These are phyloP conservation scores for Drosophila lini DNA, from an alignment of 1,140 invertebrate genomes.

Conservation along the genomic window DNA sequence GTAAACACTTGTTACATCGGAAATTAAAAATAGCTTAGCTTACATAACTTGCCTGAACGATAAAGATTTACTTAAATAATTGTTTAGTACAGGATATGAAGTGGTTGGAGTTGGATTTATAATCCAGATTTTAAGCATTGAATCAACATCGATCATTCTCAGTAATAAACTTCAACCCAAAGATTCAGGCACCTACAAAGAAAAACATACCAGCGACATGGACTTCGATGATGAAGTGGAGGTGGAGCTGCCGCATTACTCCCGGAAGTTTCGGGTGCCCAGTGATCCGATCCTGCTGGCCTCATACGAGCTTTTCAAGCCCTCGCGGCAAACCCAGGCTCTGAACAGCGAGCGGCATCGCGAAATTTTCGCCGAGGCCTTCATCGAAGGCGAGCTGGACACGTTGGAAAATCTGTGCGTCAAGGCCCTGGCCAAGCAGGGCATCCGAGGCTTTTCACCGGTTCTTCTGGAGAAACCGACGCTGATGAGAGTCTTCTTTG, in stretches of 20 bases:
- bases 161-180: slow-evolving; percentile 9
- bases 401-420: slow-evolving; percentile 42
- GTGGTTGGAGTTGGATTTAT: neutral
- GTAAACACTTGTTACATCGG: slow-evolving; percentile 6
- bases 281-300: slow-evolving; percentile 28
- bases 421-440: slow-evolving; percentile 33
- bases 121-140: neutral
- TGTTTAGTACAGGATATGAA: neutral
- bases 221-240: slow-evolving; percentile 36
- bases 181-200: neutral
- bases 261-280: slow-evolving; percentile 40
- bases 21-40: slow-evolving; percentile 3
- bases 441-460: slow-evolving; percentile 8
- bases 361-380: slow-evolving; percentile 42
- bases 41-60: neutral
- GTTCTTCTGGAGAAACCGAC: slow-evolving; percentile 12
- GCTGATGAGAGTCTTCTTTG: slow-evolving; percentile 43
- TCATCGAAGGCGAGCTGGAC: slow-evolving; percentile 47
- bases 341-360: slow-evolving; percentile 49
- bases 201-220: slow-evolving; percentile 18
- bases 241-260: slow-evolving; percentile 23
- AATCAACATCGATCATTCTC: neutral
- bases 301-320: slow-evolving; percentile 41
- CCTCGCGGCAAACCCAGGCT: slow-evolving; percentile 10
- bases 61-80: neutral